Conservation (phyloP, 64 coral and sea anemone species). For the Acropora tenuis region DNA sequence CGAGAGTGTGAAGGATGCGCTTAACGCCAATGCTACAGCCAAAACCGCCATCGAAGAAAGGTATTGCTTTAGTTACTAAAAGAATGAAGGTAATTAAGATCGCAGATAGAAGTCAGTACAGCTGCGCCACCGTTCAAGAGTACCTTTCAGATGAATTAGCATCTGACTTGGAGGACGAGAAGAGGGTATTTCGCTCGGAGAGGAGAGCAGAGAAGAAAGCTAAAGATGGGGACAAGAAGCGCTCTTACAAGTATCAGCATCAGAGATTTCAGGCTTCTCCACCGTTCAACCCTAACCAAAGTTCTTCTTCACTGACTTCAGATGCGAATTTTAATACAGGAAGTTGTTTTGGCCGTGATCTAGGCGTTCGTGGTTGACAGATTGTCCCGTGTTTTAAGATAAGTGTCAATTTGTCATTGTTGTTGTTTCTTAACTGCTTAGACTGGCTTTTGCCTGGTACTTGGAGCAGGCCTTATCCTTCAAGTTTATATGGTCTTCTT, state of each 20-base stretch:
- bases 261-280: background rate
- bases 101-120: conserved; percentile 48
- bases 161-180: conserved; percentile 53
- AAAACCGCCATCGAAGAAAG: conserved; percentile 40
- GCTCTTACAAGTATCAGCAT: background rate
- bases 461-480: background rate
- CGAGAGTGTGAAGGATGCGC: conserved; percentile 7
- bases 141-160: conserved; percentile 66
- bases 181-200: conserved; percentile 34
- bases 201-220: conserved; percentile 52
- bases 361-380: background rate
- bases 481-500: background rate
- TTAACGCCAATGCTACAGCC: conserved; percentile 3
- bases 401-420: no score
- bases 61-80: conserved; percentile 38
- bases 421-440: no score
- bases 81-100: conserved; percentile 43
- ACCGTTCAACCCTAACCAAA: background rate
- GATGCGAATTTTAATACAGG: background rate
- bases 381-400: no score
- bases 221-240: conserved; percentile 16
- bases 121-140: conserved; percentile 54
- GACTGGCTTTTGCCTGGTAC: no score
- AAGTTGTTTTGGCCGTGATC: background rate
- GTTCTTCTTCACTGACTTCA: background rate